Conservation (phyloP, 64 coral and sea anemone genomes). For the Actinia equina region DNA sequence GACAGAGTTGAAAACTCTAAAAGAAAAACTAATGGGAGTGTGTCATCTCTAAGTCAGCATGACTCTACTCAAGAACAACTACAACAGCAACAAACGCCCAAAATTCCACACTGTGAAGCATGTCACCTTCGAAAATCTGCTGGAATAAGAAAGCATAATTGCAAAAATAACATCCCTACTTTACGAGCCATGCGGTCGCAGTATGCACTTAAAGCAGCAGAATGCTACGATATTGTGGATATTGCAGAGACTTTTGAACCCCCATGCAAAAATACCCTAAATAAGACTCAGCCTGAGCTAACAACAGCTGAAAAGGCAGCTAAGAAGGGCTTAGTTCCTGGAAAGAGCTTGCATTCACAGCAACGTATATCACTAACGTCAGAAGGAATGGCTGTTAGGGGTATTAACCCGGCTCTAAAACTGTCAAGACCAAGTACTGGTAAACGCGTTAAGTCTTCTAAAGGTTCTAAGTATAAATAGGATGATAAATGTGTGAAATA, state of each 20-base stretch:
- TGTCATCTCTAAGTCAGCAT: background rate
- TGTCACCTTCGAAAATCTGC: conserved; percentile 25
- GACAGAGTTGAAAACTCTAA: background rate
- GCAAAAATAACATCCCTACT: conserved; percentile 15
- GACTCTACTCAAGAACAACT: background rate
- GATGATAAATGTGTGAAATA: background rate
- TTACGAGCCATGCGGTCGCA: conserved; percentile 58
- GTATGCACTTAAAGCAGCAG: conserved; percentile 74
- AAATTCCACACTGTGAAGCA: conserved; percentile 36
- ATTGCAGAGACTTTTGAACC: conserved; percentile 77
- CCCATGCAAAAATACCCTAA: conserved; percentile 63
- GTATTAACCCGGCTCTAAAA: conserved; percentile 41
- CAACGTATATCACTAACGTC: conserved; percentile 67
- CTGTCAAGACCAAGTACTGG: background rate
- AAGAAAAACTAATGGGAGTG: background rate
- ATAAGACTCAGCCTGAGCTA: conserved; percentile 1
- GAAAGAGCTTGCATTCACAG: conserved; percentile 78
- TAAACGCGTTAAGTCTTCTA: background rate
- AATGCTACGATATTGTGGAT: conserved; percentile 85
- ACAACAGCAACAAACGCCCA: conserved; percentile 3
- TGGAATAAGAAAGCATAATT: conserved; percentile 3
- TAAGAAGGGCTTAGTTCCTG: conserved; percentile 54
- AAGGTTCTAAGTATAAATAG: background rate
- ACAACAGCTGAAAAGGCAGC: conserved; percentile 30
- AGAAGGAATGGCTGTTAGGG: conserved; percentile 63